Evolutionary conservation across 2,113 vertebrate species (phyloP), one percentile per base, ranked within the genome.

Genomic region (Aspidoscelis tigris): DNA sequence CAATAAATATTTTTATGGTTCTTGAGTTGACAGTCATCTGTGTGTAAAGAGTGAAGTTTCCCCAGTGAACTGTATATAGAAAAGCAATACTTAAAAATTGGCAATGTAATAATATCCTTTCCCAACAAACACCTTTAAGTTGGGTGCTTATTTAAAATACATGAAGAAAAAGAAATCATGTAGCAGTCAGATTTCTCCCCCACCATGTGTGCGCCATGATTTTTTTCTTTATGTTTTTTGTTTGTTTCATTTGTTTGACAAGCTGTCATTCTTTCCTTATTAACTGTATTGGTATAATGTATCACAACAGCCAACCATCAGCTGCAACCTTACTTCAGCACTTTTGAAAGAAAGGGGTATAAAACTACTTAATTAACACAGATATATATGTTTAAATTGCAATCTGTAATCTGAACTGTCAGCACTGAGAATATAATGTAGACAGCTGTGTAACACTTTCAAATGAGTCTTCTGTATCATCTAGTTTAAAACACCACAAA

Each of bases 301-400:
- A 85, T 90, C 89, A 84, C 86, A 88, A 18, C 6, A 70, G 50
- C 22, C 70, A 69, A 70, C 21, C 65, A 20, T 26, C 87, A 74
- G 24, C 78, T 88, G 88, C 58, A 66, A 75, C 16, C 11, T 58
- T 58, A 76, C 24, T 47, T 76, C 66, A 82, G 66, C 26, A 71
- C 11, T 76, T 77, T 82, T 11, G 26, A n/a, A 50, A 11, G 16
- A 55, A 81, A 43, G 22, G 2, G 10, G 21, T 26, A 6, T 9
- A 4, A 24, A 85, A 78, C 76, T 8, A 4, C 4, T 44, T 76
- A 12, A 86, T 50, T 20, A 76, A 50, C 1, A 0, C 0, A 12
- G 41, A 76, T 77, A 70, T 43, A 24, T 2, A 44, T 83, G 18
- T 16, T 78, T 78, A 78, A 69, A 14, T 68, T 90, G 16, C 0